Conservation (phyloP, 2,113 vertebrate species). For the Otocyon megalotis region DNA sequence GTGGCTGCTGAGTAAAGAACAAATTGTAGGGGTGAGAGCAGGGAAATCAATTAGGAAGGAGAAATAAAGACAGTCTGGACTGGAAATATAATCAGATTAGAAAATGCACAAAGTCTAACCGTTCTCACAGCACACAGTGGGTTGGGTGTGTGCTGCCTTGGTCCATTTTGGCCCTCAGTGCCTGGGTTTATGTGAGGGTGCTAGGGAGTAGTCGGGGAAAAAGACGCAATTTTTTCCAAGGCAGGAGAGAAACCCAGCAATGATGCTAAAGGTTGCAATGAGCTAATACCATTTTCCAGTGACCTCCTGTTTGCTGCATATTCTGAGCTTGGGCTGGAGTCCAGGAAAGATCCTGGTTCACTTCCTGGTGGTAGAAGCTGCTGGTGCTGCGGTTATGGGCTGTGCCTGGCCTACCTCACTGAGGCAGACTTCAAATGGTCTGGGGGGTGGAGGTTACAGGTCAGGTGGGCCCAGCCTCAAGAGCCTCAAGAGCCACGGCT, state of each 20-base stretch:
- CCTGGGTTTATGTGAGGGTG: neutral
- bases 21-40: neutral
- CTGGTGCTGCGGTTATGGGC: neutral
- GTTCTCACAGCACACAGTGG: neutral
- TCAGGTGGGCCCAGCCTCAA: neutral
- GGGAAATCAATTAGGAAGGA: constrained; percentile 56
- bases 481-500: neutral
- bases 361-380: neutral
- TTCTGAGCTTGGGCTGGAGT: neutral
- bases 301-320: neutral
- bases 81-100: constrained; percentile 58
- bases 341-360: neutral
- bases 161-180: neutral
- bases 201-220: neutral
- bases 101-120: neutral
- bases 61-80: constrained; percentile 12
- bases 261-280: neutral
- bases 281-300: neutral
- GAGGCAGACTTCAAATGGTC: neutral
- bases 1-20: neutral
- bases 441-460: neutral
- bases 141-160: neutral
- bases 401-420: neutral
- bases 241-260: neutral
- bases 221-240: constrained; percentile 20